These are phyloP conservation scores for Ditula angustiorana DNA, from an alignment of 2,888 invertebrate species.

Conservation along the genomic window DNA sequence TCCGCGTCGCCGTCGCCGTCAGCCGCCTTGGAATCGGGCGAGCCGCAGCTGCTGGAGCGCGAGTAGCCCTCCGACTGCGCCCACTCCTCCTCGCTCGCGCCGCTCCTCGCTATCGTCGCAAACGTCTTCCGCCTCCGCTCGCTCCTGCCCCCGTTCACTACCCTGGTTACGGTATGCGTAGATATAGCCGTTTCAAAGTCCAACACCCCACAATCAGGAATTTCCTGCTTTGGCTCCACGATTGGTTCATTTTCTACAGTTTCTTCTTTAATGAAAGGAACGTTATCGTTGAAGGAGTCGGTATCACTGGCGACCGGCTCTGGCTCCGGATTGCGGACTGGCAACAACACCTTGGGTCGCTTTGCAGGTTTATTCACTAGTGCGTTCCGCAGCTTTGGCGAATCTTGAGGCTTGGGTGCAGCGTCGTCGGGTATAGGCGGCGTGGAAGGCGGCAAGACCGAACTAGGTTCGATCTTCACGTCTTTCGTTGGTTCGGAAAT, in stretches of 20 bases:
- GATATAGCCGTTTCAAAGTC: constrained; percentile 77
- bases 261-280: constrained; percentile 18
- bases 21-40: constrained; percentile 69
- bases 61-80: constrained; percentile 73
- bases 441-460: constrained; percentile 48
- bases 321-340: constrained; percentile 63
- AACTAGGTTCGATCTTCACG: constrained; percentile 45
- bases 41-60: constrained; percentile 71
- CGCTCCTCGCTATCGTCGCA: constrained; percentile 53
- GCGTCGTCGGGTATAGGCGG: constrained; percentile 42
- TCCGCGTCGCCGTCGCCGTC: constrained; percentile 51
- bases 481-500: constrained; percentile 50
- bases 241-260: constrained; percentile 36
- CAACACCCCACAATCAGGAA: constrained; percentile 48
- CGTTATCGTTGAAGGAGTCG: background rate
- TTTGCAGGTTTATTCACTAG: constrained; percentile 68
- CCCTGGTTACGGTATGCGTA: constrained; percentile 73
- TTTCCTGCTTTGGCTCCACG: constrained; percentile 44
- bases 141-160: constrained; percentile 50
- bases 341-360: constrained; percentile 70
- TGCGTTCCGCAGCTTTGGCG: constrained; percentile 72
- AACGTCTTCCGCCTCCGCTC: constrained; percentile 59
- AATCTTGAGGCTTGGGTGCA: constrained; percentile 61
- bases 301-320: constrained; percentile 38
- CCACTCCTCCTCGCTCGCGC: constrained; percentile 73